These are phyloP conservation scores for Drepana falcataria DNA, from an alignment of 2,888 invertebrate species.

Conservation along the genomic window DNA sequence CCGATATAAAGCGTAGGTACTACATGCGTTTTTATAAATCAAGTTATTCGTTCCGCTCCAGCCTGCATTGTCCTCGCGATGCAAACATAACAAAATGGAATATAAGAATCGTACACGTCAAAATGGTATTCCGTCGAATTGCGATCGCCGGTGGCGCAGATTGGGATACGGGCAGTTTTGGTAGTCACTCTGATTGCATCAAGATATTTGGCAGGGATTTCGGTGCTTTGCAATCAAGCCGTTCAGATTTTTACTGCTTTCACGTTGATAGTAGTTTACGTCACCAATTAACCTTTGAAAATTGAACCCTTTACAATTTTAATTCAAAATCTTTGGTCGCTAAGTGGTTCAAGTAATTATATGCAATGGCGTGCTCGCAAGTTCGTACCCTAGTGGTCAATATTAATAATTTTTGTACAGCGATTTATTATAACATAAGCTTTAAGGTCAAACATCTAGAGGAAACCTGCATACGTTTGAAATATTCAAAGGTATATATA, in stretches of 20 bases:
- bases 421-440: too few relatives aligned
- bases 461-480: too few relatives aligned
- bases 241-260: background rate
- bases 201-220: background rate
- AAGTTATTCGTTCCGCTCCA: conserved; percentile 69
- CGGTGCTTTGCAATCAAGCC: background rate
- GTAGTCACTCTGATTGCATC: background rate
- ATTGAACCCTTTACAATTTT: conserved; percentile 3
- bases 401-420: too few relatives aligned
- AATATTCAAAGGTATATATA: too few relatives aligned
- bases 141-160: conserved; percentile 47
- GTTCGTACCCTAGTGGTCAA: too few relatives aligned
- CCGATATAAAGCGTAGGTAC: conserved; percentile 37
- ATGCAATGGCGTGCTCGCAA: too few relatives aligned
- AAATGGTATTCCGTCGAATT: conserved; percentile 56
- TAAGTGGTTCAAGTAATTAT: too few relatives aligned
- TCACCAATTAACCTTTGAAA: too few relatives aligned
- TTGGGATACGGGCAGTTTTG: conserved; percentile 20
- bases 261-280: too few relatives aligned
- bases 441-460: too few relatives aligned
- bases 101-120: conserved; percentile 60
- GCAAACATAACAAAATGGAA: conserved; percentile 44
- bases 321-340: conserved; percentile 4
- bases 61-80: conserved; percentile 63
- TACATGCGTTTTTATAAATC: conserved; percentile 62